Evolutionary conservation across 2,113 vertebrate species (phyloP).

Genomic region (Xenotilapia leptura): DNA sequence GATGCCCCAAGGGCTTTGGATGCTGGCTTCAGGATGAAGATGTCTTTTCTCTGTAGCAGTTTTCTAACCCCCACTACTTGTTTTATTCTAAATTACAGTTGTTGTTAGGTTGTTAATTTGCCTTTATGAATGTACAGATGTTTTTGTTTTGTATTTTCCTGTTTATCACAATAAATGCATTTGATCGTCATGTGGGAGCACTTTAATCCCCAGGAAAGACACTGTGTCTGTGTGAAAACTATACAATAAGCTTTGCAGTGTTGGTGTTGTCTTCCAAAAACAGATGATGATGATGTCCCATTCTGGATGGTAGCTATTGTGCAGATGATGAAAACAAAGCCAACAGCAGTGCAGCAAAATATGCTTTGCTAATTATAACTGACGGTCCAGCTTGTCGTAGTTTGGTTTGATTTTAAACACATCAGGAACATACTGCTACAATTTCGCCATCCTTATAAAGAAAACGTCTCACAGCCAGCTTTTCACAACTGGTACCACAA

Average conservation of each 20-base stretch:
- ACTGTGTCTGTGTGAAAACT: not conserved
- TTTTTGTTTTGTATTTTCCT: not conserved
- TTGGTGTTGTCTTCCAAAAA: not conserved
- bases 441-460: not conserved
- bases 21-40: not conserved
- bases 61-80: not conserved
- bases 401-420: not conserved
- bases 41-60: not conserved
- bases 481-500: not conserved
- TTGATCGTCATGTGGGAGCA: not conserved
- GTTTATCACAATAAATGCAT: conserved; percentile 46
- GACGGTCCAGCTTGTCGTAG: not conserved
- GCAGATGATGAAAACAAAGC: not conserved
- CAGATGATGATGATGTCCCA: not conserved
- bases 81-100: not conserved
- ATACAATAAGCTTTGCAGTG: not conserved
- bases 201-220: not conserved
- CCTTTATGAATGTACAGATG: not conserved
- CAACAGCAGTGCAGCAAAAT: not conserved
- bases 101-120: not conserved
- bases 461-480: not conserved
- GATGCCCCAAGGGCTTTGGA: not conserved
- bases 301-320: not conserved
- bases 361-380: not conserved
- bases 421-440: not conserved